These are phyloP conservation scores for Brachypodius melanocephalos DNA, from an alignment of 2,113 vertebrate genomes.

Conservation along the genomic window DNA sequence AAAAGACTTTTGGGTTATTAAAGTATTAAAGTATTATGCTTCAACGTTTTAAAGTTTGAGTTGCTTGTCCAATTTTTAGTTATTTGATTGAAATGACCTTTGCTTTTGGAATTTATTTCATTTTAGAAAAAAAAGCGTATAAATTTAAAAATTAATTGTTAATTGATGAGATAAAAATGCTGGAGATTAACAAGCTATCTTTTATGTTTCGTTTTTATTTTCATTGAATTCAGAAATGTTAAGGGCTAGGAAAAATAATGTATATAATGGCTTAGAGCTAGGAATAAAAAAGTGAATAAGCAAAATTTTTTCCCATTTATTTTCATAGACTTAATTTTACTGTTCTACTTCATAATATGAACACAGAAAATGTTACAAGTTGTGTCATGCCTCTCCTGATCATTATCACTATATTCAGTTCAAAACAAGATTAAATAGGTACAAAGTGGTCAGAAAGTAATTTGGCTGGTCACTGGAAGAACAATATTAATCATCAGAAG, in stretches of 20 bases:
- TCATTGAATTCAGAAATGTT: not conserved
- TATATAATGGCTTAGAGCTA: accelerated
- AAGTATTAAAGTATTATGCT: not conserved
- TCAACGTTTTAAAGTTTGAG: not conserved
- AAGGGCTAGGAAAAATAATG: accelerated
- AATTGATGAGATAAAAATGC: not conserved
- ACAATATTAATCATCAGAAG: not conserved
- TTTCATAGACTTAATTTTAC: not conserved
- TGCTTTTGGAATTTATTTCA: not conserved
- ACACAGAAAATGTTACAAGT: not conserved
- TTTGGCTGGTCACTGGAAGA: not conserved
- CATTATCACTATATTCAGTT: not conserved
- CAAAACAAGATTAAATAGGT: not conserved
- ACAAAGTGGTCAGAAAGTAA: not conserved
- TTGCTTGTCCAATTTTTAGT: not conserved
- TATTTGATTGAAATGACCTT: not conserved
- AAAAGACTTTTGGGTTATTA: not conserved
- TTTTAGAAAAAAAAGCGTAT: not conserved
- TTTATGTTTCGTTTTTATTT: not conserved
- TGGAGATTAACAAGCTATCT: not conserved
- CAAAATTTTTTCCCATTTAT: not conserved
- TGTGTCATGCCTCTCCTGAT: not conserved
- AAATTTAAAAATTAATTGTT: not conserved
- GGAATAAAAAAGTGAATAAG: not conserved
- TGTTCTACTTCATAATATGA: not conserved